Evolutionary conservation across 1,140 invertebrate species (phyloP).

Genomic region (Chlorops oryzae): DNA sequence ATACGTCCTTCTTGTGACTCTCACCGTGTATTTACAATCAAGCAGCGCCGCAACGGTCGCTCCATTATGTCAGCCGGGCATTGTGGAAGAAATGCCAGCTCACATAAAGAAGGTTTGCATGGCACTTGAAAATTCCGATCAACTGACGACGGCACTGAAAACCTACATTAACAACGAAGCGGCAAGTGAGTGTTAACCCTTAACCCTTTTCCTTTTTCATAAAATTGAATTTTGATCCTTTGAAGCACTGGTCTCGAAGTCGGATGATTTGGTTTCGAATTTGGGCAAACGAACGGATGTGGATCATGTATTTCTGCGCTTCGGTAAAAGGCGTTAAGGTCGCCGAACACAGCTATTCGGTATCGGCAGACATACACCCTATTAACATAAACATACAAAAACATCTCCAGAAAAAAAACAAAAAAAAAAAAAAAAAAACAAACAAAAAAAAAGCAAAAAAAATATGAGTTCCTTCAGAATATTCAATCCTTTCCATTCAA

Average conservation of each 20-base stretch:
- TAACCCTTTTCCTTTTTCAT: not conserved
- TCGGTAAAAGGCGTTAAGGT: constrained; percentile 56
- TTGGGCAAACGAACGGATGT: constrained; percentile 68
- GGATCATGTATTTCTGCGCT: constrained; percentile 70
- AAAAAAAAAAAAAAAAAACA: no score
- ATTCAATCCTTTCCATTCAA: no score
- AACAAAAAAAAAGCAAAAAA: no score
- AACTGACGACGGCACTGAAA: constrained; percentile 36
- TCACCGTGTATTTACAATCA: constrained; percentile 20
- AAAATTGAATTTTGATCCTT: constrained; percentile 3
- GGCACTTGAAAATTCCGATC: constrained; percentile 43
- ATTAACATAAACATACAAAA: no score
- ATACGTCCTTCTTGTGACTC: constrained; percentile 16
- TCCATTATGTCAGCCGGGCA: constrained; percentile 37
- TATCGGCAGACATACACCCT: no score
- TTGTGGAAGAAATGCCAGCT: constrained; percentile 42
- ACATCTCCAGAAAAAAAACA: no score
- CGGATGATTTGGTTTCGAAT: constrained; percentile 34
- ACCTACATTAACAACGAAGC: constrained; percentile 45
- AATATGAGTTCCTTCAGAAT: no score
- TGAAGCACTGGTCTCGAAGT: constrained; percentile 35
- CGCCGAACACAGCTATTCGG: no score
- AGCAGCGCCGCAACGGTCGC: constrained; percentile 21
- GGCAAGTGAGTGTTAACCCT: constrained; percentile 25
- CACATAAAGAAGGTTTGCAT: constrained; percentile 44